These are phyloP conservation scores for Syngnathus scovelli DNA, from an alignment of 2,113 vertebrate species.

Conservation along the genomic window DNA sequence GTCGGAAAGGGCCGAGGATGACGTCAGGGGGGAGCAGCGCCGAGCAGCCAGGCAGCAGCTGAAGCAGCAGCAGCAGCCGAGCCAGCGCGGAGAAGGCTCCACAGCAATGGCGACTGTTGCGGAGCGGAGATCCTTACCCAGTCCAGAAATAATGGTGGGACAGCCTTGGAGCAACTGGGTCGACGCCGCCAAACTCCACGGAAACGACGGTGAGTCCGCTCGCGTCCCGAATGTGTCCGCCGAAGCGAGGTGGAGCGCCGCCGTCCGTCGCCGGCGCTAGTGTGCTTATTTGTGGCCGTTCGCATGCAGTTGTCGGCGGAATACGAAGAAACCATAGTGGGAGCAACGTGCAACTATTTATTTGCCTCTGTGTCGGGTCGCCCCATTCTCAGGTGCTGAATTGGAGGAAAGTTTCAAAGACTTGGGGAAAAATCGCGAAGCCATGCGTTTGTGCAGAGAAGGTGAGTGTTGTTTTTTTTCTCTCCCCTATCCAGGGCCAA, in stretches of 20 bases:
- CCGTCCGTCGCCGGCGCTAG: slow-evolving; percentile 60
- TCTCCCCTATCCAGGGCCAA: slow-evolving; percentile 45
- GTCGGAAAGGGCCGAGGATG: slow-evolving; percentile 97
- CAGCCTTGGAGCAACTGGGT: slow-evolving; percentile 95
- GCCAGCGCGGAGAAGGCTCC: slow-evolving; percentile 80
- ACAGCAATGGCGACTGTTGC: slow-evolving; percentile 90
- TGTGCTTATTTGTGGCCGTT: slow-evolving; percentile 58
- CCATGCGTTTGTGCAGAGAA: slow-evolving; percentile 96
- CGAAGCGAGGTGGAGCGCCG: slow-evolving; percentile 51
- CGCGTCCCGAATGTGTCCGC: slow-evolving; percentile 41
- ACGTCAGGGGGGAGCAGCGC: slow-evolving; percentile 95
- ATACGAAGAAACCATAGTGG: slow-evolving; percentile 69
- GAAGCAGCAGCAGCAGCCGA: slow-evolving; percentile 72
- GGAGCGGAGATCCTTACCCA: slow-evolving; percentile 91
- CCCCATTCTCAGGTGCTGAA: slow-evolving; percentile 78
- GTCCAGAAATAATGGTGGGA: slow-evolving; percentile 92
- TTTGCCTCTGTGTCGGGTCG: slow-evolving; percentile 60
- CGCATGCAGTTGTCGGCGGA: slow-evolving; percentile 70
- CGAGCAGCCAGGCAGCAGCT: slow-evolving; percentile 81
- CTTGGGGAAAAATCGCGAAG: slow-evolving; percentile 93
- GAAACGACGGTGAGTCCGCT: slow-evolving; percentile 86
- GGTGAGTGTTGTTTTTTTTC: slow-evolving; percentile 76
- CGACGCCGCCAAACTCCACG: slow-evolving; percentile 89
- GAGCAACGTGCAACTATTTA: slow-evolving; percentile 75
- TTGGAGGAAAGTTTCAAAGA: slow-evolving; percentile 98